Conservation (phyloP, 2,113 vertebrate species). For the Trachemys scripta region DNA sequence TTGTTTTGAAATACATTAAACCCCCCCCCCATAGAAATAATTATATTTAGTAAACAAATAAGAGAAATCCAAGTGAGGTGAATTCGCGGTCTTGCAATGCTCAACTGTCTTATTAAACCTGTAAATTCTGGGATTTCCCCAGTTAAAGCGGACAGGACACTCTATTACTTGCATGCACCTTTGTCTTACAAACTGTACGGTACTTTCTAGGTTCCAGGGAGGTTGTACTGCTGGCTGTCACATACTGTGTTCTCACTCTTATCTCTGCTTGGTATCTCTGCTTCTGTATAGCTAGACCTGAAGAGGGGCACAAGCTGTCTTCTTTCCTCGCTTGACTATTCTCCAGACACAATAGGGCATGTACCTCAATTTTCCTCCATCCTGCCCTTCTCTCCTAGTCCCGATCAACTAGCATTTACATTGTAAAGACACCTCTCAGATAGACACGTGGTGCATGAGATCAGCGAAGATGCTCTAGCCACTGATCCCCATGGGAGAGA, state of each 20-base stretch:
- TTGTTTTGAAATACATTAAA: constrained; percentile 27
- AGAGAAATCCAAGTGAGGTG: not conserved
- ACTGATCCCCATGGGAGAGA: not conserved
- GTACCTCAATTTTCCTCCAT: not conserved
- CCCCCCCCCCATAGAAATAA: not conserved
- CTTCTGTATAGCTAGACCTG: not conserved
- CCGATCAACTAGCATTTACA: not conserved
- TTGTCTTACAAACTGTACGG: not conserved
- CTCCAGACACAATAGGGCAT: not conserved
- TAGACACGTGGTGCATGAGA: not conserved
- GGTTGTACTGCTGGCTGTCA: not conserved
- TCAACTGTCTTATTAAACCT: not conserved
- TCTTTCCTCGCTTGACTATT: not conserved
- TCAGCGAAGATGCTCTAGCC: not conserved
- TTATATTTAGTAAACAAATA: not conserved
- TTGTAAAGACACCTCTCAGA: not conserved
- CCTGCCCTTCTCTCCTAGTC: not conserved
- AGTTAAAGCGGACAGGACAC: not conserved
- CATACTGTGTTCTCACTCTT: not conserved
- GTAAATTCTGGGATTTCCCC: not conserved
- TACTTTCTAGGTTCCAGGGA: not conserved
- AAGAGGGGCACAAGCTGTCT: not conserved
- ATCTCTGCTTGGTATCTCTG: not conserved
- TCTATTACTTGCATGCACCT: not conserved
- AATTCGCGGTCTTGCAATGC: not conserved